A percentile compares a stretch with the other conserved stretches of the same genome.
phyloP scores from a whole-genome alignment of 1,140 invertebrate genomes.

The Drosophila nigrodunni region DNA sequence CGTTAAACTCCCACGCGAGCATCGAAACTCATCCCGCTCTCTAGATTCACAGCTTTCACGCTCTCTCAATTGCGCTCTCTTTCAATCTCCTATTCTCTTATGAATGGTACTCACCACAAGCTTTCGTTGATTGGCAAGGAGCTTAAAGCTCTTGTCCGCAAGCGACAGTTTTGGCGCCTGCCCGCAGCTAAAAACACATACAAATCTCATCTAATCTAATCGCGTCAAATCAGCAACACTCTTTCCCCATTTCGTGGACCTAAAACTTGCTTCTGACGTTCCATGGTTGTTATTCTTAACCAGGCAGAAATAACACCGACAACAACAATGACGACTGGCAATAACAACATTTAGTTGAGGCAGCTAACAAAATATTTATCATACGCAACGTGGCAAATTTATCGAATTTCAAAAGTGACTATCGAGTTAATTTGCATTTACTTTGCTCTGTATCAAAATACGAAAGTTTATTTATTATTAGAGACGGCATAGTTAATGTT shows the following conservation, averaged over 20 bases:
- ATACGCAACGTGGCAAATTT: neutral
- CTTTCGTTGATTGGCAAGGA: constrained; percentile 51
- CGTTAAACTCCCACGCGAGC: constrained; percentile 59
- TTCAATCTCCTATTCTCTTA: constrained; percentile 9
- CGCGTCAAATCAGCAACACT: constrained; percentile 63
- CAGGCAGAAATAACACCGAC: neutral
- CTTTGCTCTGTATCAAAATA: neutral
- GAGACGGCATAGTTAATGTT: neutral
- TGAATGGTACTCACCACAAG: constrained; percentile 57
- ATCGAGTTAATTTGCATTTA: neutral
- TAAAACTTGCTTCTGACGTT: neutral
- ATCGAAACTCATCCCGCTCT: neutral
- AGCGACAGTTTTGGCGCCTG: constrained; percentile 65
- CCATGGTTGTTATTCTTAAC: constrained; percentile 35
- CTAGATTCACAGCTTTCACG: constrained; percentile 5
- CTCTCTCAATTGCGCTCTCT: neutral
- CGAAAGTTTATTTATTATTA: neutral
- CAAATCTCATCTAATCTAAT: constrained; percentile 75
- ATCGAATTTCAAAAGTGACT: neutral
- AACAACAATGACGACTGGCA: neutral
- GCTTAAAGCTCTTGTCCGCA: constrained; percentile 58
- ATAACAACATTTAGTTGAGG: neutral
- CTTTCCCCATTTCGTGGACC: constrained; percentile 11
- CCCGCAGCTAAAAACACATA: constrained; percentile 42
- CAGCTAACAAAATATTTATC: constrained; percentile 7